Evolutionary conservation across 2,888 invertebrate genomes (phyloP).

Genomic region (Tenthredo scrophulariae): DNA sequence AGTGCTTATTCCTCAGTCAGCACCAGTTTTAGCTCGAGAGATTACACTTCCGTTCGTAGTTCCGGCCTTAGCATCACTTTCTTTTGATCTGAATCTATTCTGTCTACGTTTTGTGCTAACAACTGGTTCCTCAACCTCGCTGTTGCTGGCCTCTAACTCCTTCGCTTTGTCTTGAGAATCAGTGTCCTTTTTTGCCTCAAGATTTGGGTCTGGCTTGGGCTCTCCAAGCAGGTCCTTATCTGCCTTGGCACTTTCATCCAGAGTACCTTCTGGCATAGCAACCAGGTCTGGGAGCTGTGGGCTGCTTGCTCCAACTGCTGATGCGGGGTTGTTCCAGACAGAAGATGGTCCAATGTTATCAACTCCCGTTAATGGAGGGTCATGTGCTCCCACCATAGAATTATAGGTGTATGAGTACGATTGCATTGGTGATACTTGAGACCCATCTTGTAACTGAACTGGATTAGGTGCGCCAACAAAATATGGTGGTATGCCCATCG

Average conservation of each 20-base stretch:
- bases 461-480: conserved; percentile 14
- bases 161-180: background rate
- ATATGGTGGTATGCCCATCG: conserved; percentile 12
- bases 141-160: background rate
- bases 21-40: background rate
- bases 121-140: background rate
- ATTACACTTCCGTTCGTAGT: background rate
- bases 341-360: background rate
- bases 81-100: background rate
- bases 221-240: background rate
- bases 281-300: background rate
- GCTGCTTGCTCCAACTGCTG: background rate
- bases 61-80: background rate
- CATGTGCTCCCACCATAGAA: conserved; percentile 17
- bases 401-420: conserved; percentile 9
- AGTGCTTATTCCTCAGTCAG: background rate
- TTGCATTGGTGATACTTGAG: background rate
- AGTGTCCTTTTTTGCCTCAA: background rate
- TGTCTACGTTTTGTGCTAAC: background rate
- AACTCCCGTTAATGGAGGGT: background rate
- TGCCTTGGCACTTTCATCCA: background rate
- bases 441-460: background rate
- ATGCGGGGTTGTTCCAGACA: background rate
- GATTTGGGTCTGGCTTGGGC: background rate
- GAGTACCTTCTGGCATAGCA: background rate